These are phyloP conservation scores for Festucalex cinctus DNA, from an alignment of 2,113 vertebrate species.

Conservation along the genomic window DNA sequence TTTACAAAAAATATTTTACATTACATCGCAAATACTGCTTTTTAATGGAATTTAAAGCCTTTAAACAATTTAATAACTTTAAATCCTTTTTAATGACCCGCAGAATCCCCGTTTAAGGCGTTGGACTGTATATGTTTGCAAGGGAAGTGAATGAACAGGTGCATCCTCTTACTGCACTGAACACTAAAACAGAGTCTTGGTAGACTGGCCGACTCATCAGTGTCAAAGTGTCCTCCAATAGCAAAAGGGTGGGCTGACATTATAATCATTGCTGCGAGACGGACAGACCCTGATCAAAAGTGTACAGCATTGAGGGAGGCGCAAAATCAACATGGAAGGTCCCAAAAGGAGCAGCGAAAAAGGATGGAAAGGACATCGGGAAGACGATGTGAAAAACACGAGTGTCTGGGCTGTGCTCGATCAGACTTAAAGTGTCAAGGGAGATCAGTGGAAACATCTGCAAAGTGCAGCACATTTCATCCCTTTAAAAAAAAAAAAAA, in stretches of 20 bases:
- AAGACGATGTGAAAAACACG: slow-evolving; percentile 34
- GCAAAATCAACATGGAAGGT: slow-evolving; percentile 74
- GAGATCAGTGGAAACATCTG: not conserved
- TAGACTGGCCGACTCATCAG: slow-evolving; percentile 6
- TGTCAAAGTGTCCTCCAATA: not conserved
- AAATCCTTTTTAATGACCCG: too few relatives aligned
- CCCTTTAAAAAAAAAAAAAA: slow-evolving; percentile 20
- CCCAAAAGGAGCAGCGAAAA: slow-evolving; percentile 39
- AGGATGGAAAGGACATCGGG: slow-evolving; percentile 46
- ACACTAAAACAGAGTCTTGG: not conserved
- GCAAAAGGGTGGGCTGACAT: not conserved
- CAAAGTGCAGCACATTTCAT: not conserved
- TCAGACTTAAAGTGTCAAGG: slow-evolving; percentile 14
- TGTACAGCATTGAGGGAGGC: slow-evolving; percentile 40
- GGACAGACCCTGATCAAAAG: slow-evolving; percentile 69
- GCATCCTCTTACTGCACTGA: slow-evolving; percentile 3
- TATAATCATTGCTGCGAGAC: slow-evolving; percentile 60
- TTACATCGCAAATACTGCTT: too few relatives aligned
- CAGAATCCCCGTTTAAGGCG: not conserved
- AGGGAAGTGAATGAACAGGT: not conserved
- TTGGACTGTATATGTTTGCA: not conserved
- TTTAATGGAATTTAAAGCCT: too few relatives aligned
- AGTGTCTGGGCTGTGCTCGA: slow-evolving; percentile 48
- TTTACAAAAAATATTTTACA: too few relatives aligned
- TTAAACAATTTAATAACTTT: too few relatives aligned